Evolutionary conservation across 2,888 invertebrate species (phyloP).

Genomic region (Spicauda simplicius): DNA sequence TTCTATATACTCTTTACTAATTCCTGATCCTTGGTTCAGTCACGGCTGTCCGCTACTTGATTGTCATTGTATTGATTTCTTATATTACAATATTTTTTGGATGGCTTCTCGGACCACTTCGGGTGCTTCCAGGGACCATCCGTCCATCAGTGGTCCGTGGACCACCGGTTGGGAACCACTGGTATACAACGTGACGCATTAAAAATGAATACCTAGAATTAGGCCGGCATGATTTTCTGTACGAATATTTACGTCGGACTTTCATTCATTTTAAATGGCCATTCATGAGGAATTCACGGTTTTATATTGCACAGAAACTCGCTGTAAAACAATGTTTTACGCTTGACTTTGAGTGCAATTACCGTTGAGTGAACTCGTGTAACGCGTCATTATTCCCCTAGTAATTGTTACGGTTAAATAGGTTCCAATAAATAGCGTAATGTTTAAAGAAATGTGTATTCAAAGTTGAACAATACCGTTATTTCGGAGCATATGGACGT

Average conservation of each 20-base stretch:
- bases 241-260: slow-evolving; percentile 26
- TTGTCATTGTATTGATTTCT: too few species aligned
- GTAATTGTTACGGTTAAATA: slow-evolving; percentile 44
- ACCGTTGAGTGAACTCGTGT: slow-evolving; percentile 35
- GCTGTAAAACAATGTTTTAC: slow-evolving; percentile 28
- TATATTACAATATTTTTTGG: too few species aligned
- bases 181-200: slow-evolving; percentile 14
- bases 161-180: too few species aligned
- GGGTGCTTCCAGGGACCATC: too few species aligned
- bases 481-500: slow-evolving; percentile 51
- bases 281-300: slow-evolving; percentile 27
- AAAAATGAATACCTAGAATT: slow-evolving; percentile 30
- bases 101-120: too few species aligned
- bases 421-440: slow-evolving; percentile 42
- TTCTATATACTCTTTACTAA: too few species aligned
- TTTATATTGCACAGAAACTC: slow-evolving; percentile 22
- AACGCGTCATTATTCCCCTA: slow-evolving; percentile 40
- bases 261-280: slow-evolving; percentile 35
- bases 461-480: slow-evolving; percentile 51
- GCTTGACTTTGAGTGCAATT: slow-evolving; percentile 37
- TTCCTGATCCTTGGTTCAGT: too few species aligned
- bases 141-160: too few species aligned
- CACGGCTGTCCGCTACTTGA: too few species aligned
- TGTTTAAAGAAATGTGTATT: slow-evolving; percentile 46
- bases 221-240: slow-evolving; percentile 24